Evolutionary conservation across 2,797 vertebrate genomes (phyloP), one percentile per base, ranked within the genome.

Genomic region (Halcyon leucocephala): DNA sequence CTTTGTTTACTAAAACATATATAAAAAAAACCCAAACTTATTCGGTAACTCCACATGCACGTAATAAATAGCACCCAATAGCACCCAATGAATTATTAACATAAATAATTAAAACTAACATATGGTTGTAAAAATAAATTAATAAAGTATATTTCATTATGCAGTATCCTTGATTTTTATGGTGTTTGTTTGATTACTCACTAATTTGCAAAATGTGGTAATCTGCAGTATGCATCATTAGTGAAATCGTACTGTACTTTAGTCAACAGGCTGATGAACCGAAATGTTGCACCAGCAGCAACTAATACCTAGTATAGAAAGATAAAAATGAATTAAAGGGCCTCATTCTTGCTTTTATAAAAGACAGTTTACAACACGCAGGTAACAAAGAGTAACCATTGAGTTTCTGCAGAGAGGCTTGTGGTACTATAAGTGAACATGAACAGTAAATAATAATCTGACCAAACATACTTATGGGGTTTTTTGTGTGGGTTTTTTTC

Each of bases 161-260:
- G 90, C 83, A 37, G 64, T 85, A 95, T 74, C 82, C 79, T 87
- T 96, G 93, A 95, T 95, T 96, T 97, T 95, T 94, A 87, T 94
- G 64, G 88, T 85, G 61, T 95, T 88, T 90, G 52, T 92, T 94
- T 96, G 95, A 96, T 95, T 96, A 93, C 92, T 94, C 71, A 65
- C 91, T 95, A 97, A 97, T 97, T 97, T 96, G 92, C 81, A 96
- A 95, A 97, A 96, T 89, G 90, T 92, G 67, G 65, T 83, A 89
- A 95, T 97, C 86, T 95, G 86, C 83, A 94, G 69, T 48, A 55
- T 91, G 67, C 96, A 90, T 89, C 94, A 85, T 95, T 96, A 94
- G 78, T 81, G 86, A 96, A 97, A 94, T 95, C 86, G 73, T 82
- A 94, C 89, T 86, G 55, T 73, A 94, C 74, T 87, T 66, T 42